Conservation (phyloP, 1,140 invertebrate genomes). For the Heterodera schachtii region DNA sequence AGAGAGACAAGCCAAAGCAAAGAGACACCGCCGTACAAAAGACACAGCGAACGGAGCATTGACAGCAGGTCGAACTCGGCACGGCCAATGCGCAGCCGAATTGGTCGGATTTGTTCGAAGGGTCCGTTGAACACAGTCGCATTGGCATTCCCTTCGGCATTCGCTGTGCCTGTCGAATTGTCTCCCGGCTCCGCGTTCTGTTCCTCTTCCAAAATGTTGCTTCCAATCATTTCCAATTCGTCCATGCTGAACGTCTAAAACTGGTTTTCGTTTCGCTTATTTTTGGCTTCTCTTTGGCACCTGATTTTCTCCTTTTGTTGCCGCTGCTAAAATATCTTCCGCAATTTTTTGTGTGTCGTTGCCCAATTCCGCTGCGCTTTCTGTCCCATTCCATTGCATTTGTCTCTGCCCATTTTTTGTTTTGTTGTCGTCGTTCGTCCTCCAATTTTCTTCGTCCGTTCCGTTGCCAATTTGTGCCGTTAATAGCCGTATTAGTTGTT, state of each 20-base stretch:
- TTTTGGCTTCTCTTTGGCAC: constrained; percentile 37
- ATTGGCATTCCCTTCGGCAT: constrained; percentile 4
- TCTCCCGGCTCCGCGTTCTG: background rate
- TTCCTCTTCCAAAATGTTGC: constrained; percentile 17
- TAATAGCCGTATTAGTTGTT: background rate
- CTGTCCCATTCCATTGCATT: background rate
- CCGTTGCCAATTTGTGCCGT: background rate
- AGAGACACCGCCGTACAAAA: constrained; percentile 50
- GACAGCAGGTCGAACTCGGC: constrained; percentile 53
- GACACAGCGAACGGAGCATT: constrained; percentile 55
- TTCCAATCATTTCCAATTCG: constrained; percentile 20
- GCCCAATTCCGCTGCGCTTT: no score
- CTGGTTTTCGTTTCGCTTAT: background rate
- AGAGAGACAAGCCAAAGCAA: constrained; percentile 58
- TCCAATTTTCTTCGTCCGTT: background rate
- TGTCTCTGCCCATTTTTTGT: background rate
- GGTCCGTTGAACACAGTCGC: constrained; percentile 20
- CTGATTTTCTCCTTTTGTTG: constrained; percentile 69
- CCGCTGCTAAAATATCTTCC: background rate
- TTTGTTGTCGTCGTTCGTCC: background rate
- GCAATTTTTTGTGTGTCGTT: constrained; percentile 11
- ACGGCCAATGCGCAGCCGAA: constrained; percentile 40
- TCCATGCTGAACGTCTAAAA: constrained; percentile 23
- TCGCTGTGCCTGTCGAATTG: background rate
- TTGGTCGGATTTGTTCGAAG: constrained; percentile 49